Conservation (phyloP, 2,888 invertebrate genomes). For the Lysandra bellargus region DNA sequence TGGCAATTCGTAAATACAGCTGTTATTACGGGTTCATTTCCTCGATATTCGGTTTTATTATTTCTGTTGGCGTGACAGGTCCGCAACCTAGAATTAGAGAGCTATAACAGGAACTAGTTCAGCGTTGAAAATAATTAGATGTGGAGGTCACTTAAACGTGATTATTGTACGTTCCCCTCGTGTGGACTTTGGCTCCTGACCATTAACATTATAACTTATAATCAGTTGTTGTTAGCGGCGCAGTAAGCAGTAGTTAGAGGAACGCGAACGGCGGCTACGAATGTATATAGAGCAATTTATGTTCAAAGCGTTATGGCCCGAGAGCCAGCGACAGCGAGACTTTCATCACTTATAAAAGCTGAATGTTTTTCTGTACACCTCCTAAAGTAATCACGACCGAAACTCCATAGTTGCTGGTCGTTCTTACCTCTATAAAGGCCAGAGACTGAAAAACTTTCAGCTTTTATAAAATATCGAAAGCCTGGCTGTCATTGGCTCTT, state of each 20-base stretch:
- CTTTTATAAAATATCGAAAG: too few species aligned
- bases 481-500: too few species aligned
- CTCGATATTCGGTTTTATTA: constrained; percentile 25
- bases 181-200: neutral
- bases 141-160: constrained; percentile 44
- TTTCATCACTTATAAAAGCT: too few species aligned
- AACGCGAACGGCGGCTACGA: neutral
- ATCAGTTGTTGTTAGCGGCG: constrained; percentile 7
- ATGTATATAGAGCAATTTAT: neutral
- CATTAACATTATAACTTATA: constrained; percentile 18
- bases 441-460: too few species aligned
- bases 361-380: too few species aligned
- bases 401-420: too few species aligned
- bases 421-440: too few species aligned
- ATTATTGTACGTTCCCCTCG: constrained; percentile 32
- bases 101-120: constrained; percentile 67
- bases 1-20: constrained; percentile 2
- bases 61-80: constrained; percentile 58
- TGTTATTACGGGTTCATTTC: constrained; percentile 5
- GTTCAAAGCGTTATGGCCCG: neutral
- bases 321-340: too few species aligned
- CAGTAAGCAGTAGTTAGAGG: neutral
- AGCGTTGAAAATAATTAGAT: constrained; percentile 67
- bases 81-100: constrained; percentile 64
- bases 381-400: too few species aligned